Evolutionary conservation across 2,113 vertebrate genomes (phyloP).

Genomic region (Mastomys natalensis): DNA sequence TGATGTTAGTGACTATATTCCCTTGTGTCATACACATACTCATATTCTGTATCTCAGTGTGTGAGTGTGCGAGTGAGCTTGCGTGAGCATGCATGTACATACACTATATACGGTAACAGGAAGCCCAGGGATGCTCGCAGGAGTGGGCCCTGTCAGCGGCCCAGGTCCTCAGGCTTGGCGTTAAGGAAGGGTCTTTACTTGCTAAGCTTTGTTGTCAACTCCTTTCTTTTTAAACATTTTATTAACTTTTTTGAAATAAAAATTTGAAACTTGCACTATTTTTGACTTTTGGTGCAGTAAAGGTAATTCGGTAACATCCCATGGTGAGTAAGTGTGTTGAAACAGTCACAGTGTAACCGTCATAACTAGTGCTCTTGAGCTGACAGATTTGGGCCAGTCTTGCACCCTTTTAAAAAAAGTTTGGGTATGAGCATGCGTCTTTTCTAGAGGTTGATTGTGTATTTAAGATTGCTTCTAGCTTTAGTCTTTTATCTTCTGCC

Average conservation of each 20-base stretch:
- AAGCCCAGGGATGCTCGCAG: background rate
- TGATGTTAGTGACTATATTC: background rate
- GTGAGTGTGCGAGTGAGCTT: background rate
- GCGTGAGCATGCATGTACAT: too few relatives aligned
- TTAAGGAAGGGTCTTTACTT: background rate
- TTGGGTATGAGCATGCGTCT: background rate
- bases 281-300: background rate
- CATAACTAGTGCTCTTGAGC: background rate
- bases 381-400: background rate
- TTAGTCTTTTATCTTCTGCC: background rate
- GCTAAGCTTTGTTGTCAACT: background rate
- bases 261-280: background rate
- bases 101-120: background rate
- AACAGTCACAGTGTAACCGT: background rate
- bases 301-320: background rate
- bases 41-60: too few relatives aligned
- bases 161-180: background rate
- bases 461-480: background rate
- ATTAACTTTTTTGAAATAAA: slow-evolving; percentile 17
- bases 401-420: background rate
- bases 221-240: background rate
- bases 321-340: background rate
- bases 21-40: background rate
- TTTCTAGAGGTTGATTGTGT: background rate
- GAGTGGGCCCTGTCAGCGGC: background rate